Percentiles rank a stretch among this genome's conserved stretches.
phyloP scores from a whole-genome alignment of 2,797 vertebrate species.

The Cetoscarus ocellatus region DNA sequence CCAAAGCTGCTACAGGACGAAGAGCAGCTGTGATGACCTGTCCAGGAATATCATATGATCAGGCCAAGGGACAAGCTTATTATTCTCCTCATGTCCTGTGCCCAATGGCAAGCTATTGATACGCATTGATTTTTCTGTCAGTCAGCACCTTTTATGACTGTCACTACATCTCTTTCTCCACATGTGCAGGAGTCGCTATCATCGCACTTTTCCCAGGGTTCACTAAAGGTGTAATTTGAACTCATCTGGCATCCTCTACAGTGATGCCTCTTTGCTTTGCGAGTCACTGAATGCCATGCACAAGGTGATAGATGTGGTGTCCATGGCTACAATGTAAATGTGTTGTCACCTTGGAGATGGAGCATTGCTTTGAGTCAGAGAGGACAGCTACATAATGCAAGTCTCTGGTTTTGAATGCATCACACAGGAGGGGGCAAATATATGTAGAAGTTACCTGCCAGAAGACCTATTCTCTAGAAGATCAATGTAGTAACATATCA shows the following conservation, averaged over 20 bases:
- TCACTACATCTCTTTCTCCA: constrained; percentile 19
- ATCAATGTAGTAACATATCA: too few relatives aligned
- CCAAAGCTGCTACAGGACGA: constrained; percentile 57
- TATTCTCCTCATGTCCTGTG: constrained; percentile 66
- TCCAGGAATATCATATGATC: constrained; percentile 68
- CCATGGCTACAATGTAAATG: constrained; percentile 79
- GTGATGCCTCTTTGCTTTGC: constrained; percentile 58
- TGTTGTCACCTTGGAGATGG: constrained; percentile 81
- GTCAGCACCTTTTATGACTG: constrained; percentile 46
- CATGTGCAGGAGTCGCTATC: constrained; percentile 7
- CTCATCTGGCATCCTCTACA: constrained; percentile 36
- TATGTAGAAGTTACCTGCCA: constrained; percentile 20
- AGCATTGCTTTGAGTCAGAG: constrained; percentile 61
- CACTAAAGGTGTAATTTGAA: constrained; percentile 29
- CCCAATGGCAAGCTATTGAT: constrained; percentile 42
- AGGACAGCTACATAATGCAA: constrained; percentile 56
- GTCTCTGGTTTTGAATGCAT: constrained; percentile 50
- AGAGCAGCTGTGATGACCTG: constrained; percentile 56
- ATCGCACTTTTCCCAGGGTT: constrained; percentile 13
- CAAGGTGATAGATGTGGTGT: constrained; percentile 72
- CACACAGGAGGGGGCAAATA: constrained; percentile 10
- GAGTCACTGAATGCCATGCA: constrained; percentile 55
- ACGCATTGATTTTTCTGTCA: constrained; percentile 45
- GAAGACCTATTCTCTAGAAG: too few relatives aligned
- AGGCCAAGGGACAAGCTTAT: constrained; percentile 65